Conservation (phyloP, 2,888 invertebrate genomes). For the Drosophila tripunctata region DNA sequence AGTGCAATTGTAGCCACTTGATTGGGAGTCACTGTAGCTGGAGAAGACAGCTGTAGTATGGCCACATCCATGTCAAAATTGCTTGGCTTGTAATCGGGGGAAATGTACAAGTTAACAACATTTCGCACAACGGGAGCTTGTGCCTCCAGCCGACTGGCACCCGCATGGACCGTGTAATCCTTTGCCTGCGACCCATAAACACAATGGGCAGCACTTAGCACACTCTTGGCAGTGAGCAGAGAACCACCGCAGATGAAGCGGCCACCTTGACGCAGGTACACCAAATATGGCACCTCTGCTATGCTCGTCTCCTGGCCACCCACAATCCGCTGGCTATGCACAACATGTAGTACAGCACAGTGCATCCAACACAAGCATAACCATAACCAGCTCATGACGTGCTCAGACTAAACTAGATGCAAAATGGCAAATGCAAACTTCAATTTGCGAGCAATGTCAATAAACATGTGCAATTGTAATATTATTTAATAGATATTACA, state of each 20-base stretch:
- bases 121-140: conserved; percentile 44
- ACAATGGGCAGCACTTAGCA: conserved; percentile 82
- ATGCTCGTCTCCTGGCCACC: conserved; percentile 71
- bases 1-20: conserved; percentile 62
- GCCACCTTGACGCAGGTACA: conserved; percentile 69
- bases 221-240: conserved; percentile 65
- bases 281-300: conserved; percentile 72
- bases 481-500: background rate
- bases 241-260: conserved; percentile 81
- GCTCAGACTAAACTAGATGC: conserved; percentile 29
- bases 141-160: conserved; percentile 64
- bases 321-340: conserved; percentile 61
- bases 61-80: conserved; percentile 81
- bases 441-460: conserved; percentile 12
- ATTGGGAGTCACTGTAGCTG: conserved; percentile 16
- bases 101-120: conserved; percentile 44
- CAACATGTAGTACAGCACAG: background rate
- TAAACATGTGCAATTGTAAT: conserved; percentile 15
- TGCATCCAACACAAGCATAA: conserved; percentile 22
- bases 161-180: conserved; percentile 69
- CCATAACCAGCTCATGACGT: conserved; percentile 47
- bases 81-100: conserved; percentile 42
- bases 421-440: background rate
- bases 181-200: conserved; percentile 51
- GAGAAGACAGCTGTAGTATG: conserved; percentile 55